A percentile compares a stretch with the other conserved stretches of the same genome.
These are phyloP conservation scores for Taphrorychus bicolor DNA, from an alignment of 2,888 invertebrate genomes.

Conservation along the genomic window DNA sequence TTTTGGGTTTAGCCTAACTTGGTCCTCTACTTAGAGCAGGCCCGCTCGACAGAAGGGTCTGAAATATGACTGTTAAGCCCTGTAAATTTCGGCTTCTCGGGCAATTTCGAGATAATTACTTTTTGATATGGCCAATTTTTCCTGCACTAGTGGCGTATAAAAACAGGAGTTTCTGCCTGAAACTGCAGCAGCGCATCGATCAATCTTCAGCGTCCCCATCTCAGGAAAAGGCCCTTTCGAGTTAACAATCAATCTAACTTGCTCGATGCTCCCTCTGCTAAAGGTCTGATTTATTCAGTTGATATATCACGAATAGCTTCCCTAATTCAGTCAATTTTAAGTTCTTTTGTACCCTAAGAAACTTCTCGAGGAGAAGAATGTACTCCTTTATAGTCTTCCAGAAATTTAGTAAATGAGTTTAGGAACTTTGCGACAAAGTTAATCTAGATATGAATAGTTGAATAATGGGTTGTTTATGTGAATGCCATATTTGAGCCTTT, in stretches of 20 bases:
- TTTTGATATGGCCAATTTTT: conserved; percentile 1
- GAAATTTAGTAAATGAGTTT: conserved; percentile 3
- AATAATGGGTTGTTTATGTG: conserved; percentile 4
- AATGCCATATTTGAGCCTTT: too few species aligned
- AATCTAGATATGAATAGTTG: conserved; percentile 1
- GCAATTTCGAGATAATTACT: conserved; percentile 1
- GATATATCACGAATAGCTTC: conserved; percentile 35
- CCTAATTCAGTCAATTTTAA: conserved; percentile 32
- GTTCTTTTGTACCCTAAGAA: conserved; percentile 24
- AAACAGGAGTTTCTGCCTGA: too few species aligned
- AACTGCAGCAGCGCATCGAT: neutral
- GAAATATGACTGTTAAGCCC: conserved; percentile 6
- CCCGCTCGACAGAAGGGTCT: conserved; percentile 7
- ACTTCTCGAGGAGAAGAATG: neutral
- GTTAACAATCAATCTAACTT: conserved; percentile 35
- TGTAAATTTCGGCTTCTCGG: conserved; percentile 2
- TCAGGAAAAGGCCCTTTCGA: conserved; percentile 17
- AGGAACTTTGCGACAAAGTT: conserved; percentile 10
- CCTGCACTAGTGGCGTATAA: too few species aligned
- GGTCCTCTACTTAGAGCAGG: conserved; percentile 5
- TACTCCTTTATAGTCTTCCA: conserved; percentile 1
- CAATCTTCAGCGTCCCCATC: neutral
- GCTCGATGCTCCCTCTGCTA: conserved; percentile 20
- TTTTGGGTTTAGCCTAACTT: conserved; percentile 12
- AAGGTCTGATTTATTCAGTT: conserved; percentile 36